A percentile compares a stretch with the other conserved stretches of the same genome.
Evolutionary conservation across 2,113 vertebrate genomes (phyloP).

Genomic region (Formicarius rufipectus): DNA sequence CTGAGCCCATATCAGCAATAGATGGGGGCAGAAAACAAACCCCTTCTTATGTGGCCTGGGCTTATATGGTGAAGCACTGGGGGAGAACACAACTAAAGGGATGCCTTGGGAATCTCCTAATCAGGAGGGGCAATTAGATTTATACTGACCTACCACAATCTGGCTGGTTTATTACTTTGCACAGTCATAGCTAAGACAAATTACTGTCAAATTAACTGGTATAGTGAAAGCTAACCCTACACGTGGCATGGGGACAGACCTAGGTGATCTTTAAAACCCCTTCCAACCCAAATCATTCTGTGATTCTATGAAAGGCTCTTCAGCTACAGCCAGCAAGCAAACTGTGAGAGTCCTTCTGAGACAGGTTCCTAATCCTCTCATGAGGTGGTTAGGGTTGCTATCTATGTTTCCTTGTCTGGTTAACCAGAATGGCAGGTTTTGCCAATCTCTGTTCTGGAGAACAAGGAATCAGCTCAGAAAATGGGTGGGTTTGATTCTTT

Average conservation of each 20-base stretch:
- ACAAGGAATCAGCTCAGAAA: neutral
- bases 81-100: rapidly evolving
- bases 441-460: neutral
- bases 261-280: neutral
- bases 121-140: neutral
- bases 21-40: neutral
- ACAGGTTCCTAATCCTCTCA: neutral
- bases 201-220: neutral
- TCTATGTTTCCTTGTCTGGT: neutral
- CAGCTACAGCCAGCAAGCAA: neutral
- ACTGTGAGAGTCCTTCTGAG: neutral
- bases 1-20: neutral
- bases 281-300: neutral
- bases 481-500: neutral
- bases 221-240: neutral
- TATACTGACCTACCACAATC: neutral
- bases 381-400: neutral
- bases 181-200: neutral
- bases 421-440: neutral
- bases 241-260: rapidly evolving
- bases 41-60: neutral
- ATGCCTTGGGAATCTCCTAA: neutral
- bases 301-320: neutral
- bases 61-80: neutral
- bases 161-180: neutral